These are phyloP conservation scores for Mustela nigripes DNA, from an alignment of 2,113 vertebrate genomes.

Conservation along the genomic window DNA sequence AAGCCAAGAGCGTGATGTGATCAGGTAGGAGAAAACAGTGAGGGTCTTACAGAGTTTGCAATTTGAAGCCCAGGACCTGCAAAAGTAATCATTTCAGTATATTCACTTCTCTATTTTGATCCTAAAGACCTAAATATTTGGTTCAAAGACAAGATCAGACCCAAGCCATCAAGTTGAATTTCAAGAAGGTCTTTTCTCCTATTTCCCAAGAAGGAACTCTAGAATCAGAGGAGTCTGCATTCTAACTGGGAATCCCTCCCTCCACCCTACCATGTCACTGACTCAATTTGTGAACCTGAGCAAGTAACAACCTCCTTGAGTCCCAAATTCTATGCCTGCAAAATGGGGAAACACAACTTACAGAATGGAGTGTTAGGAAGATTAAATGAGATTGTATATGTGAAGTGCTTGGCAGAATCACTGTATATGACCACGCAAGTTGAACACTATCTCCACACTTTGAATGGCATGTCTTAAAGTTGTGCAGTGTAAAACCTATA, in stretches of 20 bases:
- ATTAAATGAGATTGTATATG: background rate
- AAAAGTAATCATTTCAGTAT: background rate
- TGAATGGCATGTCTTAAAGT: background rate
- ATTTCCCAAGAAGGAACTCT: background rate
- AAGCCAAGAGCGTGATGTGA: background rate
- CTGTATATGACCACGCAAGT: no score
- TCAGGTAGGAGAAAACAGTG: background rate
- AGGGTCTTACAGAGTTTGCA: background rate
- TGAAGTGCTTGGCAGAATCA: background rate
- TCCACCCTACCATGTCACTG: background rate
- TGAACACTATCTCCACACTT: background rate
- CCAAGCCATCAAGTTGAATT: background rate
- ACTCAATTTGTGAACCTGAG: background rate
- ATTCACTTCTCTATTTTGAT: background rate
- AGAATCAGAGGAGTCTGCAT: background rate
- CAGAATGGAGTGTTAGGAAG: background rate
- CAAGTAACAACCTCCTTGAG: background rate
- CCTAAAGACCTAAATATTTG: background rate
- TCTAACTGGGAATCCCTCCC: background rate
- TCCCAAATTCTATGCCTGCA: background rate
- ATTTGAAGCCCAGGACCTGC: background rate
- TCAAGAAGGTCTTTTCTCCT: background rate
- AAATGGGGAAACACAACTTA: background rate
- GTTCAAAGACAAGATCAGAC: background rate
- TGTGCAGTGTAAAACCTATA: background rate